Base-by-base conservation (phyloP, 2,113 vertebrate species). In the Cyprinodon variegatus region DNA sequence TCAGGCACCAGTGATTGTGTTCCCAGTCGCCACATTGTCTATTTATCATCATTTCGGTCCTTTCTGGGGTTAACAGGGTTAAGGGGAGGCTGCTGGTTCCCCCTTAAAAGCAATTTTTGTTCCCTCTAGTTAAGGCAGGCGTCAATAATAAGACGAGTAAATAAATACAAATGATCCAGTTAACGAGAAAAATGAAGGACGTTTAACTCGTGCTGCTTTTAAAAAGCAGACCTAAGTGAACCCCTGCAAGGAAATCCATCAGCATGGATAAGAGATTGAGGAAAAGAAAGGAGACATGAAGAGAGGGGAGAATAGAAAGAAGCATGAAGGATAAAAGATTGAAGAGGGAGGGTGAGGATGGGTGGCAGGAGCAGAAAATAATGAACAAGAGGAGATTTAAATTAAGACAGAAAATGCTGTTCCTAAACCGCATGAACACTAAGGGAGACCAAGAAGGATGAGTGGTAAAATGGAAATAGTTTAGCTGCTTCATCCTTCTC, bases 161-260 rank as follows among this genome's bases (percentile, higher is more conserved):
- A 95, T 94, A 94, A 92, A 93, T 92, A 94, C 90, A 94, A 95
- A 95, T 92, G 93, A 93, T 90, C 89, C 92, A 93, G 89, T 93
- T 93, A 94, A 70, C 73, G 87, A 93, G 93, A 94, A 94, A 94
- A 95, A 94, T 94, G 92, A 91, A 83, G 83, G 75, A 75, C 87
- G 74, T 79, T 88, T 88, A 64, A 68, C 83, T 92, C 90, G 84
- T 48, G 79, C 76, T 79, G 84, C 82, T 87, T 93, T 89, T 89
- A 77, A 91, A 89, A 86, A 88, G 82, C 67, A 6, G 87, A 91
- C 89, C 90, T 80, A 84, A 84, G 80, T 92, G 92, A 93, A 88
- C 90, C 82, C 83, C 85, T 2, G 66, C 78, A 65, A 83, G 69
- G 83, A 86, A 88, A 89, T 85, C 87, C 86, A 92, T 91, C 90